phyloP scores from a whole-genome alignment of 53 echinoderm and acorn worm genomes.

The Echinarachnius parma region DNA sequence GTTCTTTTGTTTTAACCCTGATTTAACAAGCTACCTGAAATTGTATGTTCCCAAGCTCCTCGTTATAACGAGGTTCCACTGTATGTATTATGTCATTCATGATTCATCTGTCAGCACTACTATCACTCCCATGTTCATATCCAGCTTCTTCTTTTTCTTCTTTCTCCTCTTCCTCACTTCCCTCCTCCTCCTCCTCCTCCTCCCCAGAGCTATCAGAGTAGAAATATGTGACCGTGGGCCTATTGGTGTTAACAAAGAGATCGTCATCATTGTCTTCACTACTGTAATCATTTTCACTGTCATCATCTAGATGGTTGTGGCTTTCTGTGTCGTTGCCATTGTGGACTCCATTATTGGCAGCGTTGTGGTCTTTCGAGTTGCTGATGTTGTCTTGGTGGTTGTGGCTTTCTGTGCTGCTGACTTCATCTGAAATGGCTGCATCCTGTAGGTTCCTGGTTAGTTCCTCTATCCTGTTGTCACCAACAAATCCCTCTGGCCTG shows the following conservation, averaged over 20 bases:
- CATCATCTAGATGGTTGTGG: slow-evolving; percentile 11
- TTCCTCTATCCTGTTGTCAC: slow-evolving; percentile 3
- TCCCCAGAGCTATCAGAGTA: slow-evolving; percentile 59
- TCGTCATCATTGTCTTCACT: slow-evolving; percentile 80
- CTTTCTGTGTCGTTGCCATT: too few species aligned
- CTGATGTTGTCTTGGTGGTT: too few species aligned
- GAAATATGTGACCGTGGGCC: slow-evolving; percentile 73
- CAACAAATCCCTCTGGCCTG: slow-evolving; percentile 23
- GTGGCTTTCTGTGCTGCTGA: too few species aligned
- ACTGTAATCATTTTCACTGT: slow-evolving; percentile 40
- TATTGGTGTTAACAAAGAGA: slow-evolving; percentile 91
- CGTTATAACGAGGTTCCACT: too few species aligned
- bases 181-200: slow-evolving; percentile 66
- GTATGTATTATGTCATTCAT: too few species aligned
- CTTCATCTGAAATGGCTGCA: too few species aligned
- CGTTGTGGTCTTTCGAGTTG: too few species aligned
- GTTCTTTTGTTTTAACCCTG: too few species aligned
- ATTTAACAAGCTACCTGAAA: too few species aligned
- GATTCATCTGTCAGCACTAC: slow-evolving; percentile 8
- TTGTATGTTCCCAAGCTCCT: too few species aligned
- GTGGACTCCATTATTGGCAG: too few species aligned
- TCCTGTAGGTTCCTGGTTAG: too few species aligned
- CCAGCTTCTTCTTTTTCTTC: neutral
- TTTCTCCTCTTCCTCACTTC: slow-evolving; percentile 38
- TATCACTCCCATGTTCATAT: neutral